These are phyloP conservation scores for Salmo trutta DNA, from an alignment of 2,797 vertebrate genomes.

Conservation along the genomic window DNA sequence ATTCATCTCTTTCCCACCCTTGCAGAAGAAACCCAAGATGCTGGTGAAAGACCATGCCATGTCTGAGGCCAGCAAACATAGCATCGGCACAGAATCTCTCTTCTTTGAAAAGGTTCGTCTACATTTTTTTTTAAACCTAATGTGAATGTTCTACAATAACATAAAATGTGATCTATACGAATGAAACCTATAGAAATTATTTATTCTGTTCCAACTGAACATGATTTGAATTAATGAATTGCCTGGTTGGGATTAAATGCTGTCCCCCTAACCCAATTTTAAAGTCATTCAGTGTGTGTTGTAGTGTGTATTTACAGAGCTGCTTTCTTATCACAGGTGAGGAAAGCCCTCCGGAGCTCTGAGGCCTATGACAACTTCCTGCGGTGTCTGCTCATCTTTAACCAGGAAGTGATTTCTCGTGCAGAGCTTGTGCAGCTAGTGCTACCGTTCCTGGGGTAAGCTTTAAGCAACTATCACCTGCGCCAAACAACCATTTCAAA, in stretches of 20 bases:
- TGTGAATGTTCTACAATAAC: neutral
- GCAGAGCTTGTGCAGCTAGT: conserved; percentile 96
- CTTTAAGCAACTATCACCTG: neutral
- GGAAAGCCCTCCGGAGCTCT: conserved; percentile 91
- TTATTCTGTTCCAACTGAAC: neutral
- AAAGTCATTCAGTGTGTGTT: neutral
- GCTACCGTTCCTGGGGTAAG: conserved; percentile 96
- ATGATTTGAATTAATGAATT: neutral
- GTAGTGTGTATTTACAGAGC: neutral
- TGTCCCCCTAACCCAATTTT: neutral
- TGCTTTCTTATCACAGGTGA: conserved; percentile 77
- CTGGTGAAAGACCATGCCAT: conserved; percentile 89
- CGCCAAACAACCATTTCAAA: neutral
- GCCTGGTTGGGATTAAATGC: neutral
- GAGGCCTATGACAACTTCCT: conserved; percentile 98
- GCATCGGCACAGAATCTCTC: conserved; percentile 93
- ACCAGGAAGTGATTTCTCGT: conserved; percentile 97
- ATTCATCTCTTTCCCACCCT: conserved; percentile 6
- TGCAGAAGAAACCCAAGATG: conserved; percentile 95
- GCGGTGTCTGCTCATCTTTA: conserved; percentile 97
- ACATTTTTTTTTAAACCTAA: neutral
- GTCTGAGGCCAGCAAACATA: conserved; percentile 90
- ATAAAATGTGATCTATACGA: neutral
- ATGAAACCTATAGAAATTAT: neutral
- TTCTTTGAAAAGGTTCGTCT: conserved; percentile 95